Evolutionary conservation across 2,113 vertebrate species (phyloP).

Genomic region (Ceratotherium simum): DNA sequence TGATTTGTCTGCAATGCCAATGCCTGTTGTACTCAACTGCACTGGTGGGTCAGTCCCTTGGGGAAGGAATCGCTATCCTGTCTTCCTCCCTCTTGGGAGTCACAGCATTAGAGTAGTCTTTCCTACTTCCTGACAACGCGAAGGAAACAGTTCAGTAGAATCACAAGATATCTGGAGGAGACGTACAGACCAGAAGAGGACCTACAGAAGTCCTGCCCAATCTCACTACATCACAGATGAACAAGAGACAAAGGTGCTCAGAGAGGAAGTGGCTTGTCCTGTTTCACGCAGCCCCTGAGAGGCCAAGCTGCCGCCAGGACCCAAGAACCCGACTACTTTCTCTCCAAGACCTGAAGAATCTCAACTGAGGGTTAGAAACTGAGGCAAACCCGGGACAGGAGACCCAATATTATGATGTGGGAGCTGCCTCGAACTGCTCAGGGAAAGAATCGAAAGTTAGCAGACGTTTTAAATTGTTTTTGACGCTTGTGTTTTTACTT

Average conservation of each 20-base stretch:
- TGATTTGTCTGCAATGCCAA: fast-evolving
- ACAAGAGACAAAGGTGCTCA: background rate
- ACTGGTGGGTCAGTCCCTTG: background rate
- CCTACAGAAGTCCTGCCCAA: background rate
- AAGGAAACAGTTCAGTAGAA: background rate
- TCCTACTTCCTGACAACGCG: background rate
- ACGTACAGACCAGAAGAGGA: background rate
- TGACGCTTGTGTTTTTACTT: fast-evolving
- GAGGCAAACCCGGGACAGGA: background rate
- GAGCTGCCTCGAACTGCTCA: too few relatives aligned
- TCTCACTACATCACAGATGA: fast-evolving
- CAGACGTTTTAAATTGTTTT: fast-evolving
- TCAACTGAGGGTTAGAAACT: fast-evolving
- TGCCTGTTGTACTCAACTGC: background rate
- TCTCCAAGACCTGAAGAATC: background rate
- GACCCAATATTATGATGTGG: fast-evolving
- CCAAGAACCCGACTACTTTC: fast-evolving
- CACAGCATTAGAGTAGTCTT: background rate
- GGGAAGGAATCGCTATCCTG: fast-evolving
- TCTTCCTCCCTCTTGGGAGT: background rate
- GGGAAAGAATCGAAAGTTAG: background rate
- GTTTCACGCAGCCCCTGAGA: fast-evolving
- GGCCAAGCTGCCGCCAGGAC: fast-evolving
- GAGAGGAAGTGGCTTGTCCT: fast-evolving
- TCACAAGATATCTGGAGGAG: fast-evolving